These are phyloP conservation scores for Spilosoma lubricipeda DNA, from an alignment of 2,888 invertebrate genomes.

Conservation along the genomic window DNA sequence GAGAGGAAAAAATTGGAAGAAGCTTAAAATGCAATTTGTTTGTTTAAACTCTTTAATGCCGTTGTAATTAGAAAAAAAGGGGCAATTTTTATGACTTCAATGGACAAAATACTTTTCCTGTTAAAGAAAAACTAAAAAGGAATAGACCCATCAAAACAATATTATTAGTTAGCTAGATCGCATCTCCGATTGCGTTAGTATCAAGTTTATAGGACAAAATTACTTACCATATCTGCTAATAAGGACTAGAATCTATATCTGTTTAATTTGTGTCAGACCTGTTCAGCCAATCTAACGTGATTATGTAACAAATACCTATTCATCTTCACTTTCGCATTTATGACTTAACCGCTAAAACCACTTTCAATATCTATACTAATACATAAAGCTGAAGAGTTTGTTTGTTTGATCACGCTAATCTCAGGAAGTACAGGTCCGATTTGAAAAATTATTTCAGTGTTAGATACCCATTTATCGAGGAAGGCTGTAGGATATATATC, in stretches of 20 bases:
- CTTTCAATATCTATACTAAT: background rate
- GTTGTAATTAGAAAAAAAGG: conserved; percentile 63
- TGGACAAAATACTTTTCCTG: conserved; percentile 20
- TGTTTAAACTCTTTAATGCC: conserved; percentile 70
- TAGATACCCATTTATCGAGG: no score
- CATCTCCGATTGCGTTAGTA: background rate
- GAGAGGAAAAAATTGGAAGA: conserved; percentile 76
- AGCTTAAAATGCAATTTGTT: conserved; percentile 82
- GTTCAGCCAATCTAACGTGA: no score
- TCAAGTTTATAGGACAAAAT: background rate
- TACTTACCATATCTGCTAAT: no score
- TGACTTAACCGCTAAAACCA: background rate
- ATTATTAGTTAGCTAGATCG: background rate
- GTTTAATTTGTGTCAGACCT: no score
- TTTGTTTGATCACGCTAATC: no score
- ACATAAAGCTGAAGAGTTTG: no score
- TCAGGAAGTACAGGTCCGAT: no score
- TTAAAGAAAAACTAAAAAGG: background rate
- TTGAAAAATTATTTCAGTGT: no score
- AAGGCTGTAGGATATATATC: no score
- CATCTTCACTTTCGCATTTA: background rate
- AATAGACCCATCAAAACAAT: background rate
- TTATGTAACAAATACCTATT: background rate
- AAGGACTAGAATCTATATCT: no score
- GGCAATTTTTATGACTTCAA: conserved; percentile 39